Conservation (phyloP, 2,113 vertebrate species). For the Trichomycterus rosablanca region DNA sequence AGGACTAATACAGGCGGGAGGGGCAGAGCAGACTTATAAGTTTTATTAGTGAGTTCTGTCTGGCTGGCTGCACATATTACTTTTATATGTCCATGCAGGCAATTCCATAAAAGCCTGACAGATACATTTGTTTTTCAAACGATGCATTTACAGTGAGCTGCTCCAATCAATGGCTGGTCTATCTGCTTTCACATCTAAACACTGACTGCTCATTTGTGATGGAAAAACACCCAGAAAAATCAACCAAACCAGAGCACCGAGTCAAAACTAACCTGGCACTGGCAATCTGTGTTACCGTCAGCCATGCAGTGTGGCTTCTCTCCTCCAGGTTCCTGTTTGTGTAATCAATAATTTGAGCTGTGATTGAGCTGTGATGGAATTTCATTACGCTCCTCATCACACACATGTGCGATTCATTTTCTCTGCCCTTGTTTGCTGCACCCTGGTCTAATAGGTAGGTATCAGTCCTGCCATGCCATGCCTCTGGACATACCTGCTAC, state of each 20-base stretch:
- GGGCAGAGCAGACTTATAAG: conserved; percentile 46
- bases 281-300: conserved; percentile 42
- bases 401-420: conserved; percentile 30
- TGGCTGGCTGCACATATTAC: conserved; percentile 45
- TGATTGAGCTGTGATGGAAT: too few relatives aligned
- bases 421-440: conserved; percentile 15
- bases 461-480: too few relatives aligned
- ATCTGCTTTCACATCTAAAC: background rate
- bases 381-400: too few relatives aligned
- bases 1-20: conserved; percentile 31
- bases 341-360: too few relatives aligned
- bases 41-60: conserved; percentile 32
- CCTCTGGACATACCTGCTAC: conserved; percentile 55
- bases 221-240: conserved; percentile 11
- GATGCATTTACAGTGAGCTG: conserved; percentile 36
- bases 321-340: conserved; percentile 26
- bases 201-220: background rate
- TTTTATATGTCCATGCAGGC: conserved; percentile 34
- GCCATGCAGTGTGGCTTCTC: background rate
- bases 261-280: conserved; percentile 17
- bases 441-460: background rate
- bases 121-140: conserved; percentile 37
- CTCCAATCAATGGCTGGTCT: conserved; percentile 4
- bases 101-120: conserved; percentile 44
- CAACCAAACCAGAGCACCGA: conserved; percentile 16